phyloP scores from a whole-genome alignment of 2,113 vertebrate genomes.

The Emydocephalus ijimae region DNA sequence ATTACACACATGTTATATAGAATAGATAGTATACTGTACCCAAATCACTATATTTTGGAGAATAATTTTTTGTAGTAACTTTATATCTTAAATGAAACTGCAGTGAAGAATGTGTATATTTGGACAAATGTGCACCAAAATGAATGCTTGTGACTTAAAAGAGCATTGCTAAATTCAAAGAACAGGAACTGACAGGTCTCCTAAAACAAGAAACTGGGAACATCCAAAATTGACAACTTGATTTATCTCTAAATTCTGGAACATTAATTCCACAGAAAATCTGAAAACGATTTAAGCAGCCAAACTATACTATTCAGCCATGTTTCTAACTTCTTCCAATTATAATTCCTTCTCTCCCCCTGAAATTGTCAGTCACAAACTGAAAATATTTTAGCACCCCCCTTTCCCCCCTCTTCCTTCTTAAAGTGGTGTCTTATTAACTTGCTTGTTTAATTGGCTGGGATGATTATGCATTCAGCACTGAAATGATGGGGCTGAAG shows the following conservation, averaged over 20 bases:
- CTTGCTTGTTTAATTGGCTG: conserved; percentile 3
- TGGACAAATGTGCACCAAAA: background rate
- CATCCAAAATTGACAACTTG: background rate
- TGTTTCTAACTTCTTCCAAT: background rate
- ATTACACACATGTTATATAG: no score
- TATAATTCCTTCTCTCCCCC: background rate
- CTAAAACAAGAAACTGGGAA: background rate
- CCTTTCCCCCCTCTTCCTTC: background rate
- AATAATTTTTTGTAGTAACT: background rate
- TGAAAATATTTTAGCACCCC: background rate
- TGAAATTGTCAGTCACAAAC: background rate
- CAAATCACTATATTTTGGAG: background rate
- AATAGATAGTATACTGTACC: no score
- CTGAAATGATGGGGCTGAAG: background rate
- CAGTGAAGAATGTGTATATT: background rate
- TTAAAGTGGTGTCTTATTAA: accelerated
- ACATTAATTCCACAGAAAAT: background rate
- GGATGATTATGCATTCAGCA: background rate
- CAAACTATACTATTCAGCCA: background rate
- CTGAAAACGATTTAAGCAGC: background rate
- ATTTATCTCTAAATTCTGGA: background rate
- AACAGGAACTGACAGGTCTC: background rate
- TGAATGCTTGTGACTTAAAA: background rate
- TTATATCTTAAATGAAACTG: background rate
- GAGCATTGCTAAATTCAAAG: background rate